A percentile compares a stretch with the other conserved stretches of the same genome.
These are phyloP conservation scores for Micronycteris hirsuta DNA, from an alignment of 2,113 vertebrate genomes.

Conservation along the genomic window DNA sequence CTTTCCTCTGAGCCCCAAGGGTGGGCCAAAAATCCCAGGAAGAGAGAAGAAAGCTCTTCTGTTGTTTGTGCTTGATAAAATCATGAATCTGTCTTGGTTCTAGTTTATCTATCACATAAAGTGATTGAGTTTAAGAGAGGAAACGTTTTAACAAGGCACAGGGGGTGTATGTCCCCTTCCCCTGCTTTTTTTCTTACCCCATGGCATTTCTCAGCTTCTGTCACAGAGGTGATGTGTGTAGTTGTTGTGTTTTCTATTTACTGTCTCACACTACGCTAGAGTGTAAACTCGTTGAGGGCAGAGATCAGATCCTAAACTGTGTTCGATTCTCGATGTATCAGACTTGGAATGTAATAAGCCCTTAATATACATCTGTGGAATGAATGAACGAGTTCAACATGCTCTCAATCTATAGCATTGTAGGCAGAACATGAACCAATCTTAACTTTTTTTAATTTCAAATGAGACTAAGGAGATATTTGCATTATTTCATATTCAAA, in stretches of 20 bases:
- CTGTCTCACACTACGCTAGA: neutral
- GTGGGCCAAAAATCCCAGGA: neutral
- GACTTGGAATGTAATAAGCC: neutral
- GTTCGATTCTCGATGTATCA: neutral
- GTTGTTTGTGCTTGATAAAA: neutral
- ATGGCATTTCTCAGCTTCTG: neutral
- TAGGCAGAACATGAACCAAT: constrained; percentile 37
- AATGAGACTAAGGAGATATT: constrained; percentile 58
- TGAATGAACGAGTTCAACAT: neutral
- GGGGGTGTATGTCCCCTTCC: neutral
- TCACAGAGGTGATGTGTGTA: neutral
- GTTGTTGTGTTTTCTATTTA: neutral
- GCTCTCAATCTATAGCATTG: neutral
- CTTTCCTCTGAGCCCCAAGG: neutral
- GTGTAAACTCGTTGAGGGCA: neutral
- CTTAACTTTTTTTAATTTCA: constrained; percentile 38
- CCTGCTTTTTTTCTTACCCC: neutral
- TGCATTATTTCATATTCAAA: constrained; percentile 76
- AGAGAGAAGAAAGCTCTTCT: neutral
- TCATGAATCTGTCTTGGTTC: neutral
- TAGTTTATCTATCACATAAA: neutral
- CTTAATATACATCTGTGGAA: neutral
- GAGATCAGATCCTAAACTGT: neutral
- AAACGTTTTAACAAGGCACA: neutral
- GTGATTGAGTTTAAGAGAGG: neutral